Percentiles rank a stretch among this genome's conserved stretches.
Evolutionary conservation across 2,113 vertebrate species (phyloP).

Genomic region (Stegostoma tigrinum): DNA sequence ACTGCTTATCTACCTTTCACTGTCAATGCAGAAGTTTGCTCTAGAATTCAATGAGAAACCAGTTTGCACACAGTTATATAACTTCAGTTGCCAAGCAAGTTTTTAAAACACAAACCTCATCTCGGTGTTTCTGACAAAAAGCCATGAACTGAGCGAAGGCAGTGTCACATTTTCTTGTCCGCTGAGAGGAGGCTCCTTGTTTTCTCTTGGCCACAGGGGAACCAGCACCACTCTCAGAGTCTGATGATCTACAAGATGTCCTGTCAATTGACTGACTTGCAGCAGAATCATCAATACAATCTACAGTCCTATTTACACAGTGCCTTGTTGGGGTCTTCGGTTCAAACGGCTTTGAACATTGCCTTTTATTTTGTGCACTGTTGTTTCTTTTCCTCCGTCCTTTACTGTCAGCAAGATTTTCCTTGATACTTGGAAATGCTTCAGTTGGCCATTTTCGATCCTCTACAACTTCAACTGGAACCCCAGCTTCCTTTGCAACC

Average conservation of each 20-base stretch:
- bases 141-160: conserved; percentile 63
- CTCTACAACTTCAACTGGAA: conserved; percentile 53
- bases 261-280: conserved; percentile 52
- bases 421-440: neutral
- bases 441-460: conserved; percentile 40
- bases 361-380: conserved; percentile 27
- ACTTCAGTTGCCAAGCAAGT: neutral
- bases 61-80: neutral
- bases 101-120: conserved; percentile 59
- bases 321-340: neutral
- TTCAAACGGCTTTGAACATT: neutral
- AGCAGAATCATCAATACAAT: conserved; percentile 48
- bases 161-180: conserved; percentile 59
- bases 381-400: conserved; percentile 19
- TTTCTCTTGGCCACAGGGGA: conserved; percentile 58
- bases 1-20: neutral
- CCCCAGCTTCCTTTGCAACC: conserved; percentile 61
- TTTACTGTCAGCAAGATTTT: neutral
- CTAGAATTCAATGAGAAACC: neutral
- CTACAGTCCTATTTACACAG: conserved; percentile 44
- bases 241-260: conserved; percentile 42
- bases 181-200: conserved; percentile 46
- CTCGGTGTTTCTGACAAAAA: conserved; percentile 71
- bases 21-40: neutral
- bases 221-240: conserved; percentile 50